Percentiles rank a stretch among this genome's conserved stretches.
Evolutionary conservation across 2,888 invertebrate genomes (phyloP).

Genomic region (Lasioglossum vierecki): DNA sequence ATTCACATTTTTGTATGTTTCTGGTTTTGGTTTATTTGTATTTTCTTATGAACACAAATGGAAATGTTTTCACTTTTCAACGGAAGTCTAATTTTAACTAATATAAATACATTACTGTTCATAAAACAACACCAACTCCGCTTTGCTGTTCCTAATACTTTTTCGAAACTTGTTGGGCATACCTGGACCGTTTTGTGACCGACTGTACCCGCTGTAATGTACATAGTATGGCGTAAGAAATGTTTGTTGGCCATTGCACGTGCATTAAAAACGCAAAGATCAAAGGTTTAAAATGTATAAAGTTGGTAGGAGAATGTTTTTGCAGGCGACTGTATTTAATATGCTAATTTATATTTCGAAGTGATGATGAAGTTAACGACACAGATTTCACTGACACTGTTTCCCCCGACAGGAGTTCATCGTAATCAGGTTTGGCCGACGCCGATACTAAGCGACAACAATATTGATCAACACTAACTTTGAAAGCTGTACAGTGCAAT

Average conservation of each 20-base stretch:
- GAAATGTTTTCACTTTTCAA: too few species aligned
- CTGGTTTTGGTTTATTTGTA: too few species aligned
- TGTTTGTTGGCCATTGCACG: background rate
- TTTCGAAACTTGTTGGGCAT: too few species aligned
- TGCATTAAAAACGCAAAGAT: background rate
- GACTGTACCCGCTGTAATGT: background rate
- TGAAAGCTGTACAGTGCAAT: background rate
- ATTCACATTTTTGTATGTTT: too few species aligned
- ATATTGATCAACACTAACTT: constrained; percentile 11
- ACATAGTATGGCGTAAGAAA: background rate
- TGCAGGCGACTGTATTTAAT: background rate
- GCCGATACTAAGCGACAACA: background rate
- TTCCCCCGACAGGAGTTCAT: background rate
- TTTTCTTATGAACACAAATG: too few species aligned
- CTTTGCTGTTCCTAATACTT: too few species aligned
- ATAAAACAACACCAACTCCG: too few species aligned
- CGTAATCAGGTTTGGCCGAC: background rate
- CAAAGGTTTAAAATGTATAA: background rate
- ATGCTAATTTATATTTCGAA: background rate
- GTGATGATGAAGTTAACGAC: background rate
- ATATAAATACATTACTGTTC: too few species aligned
- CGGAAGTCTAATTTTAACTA: too few species aligned
- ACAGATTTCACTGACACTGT: background rate
- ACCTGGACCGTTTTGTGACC: background rate
- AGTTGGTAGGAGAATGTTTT: background rate